A percentile compares a stretch with the other conserved stretches of the same genome.
Evolutionary conservation across 2,113 vertebrate genomes (phyloP).

Genomic region (Callaeas wilsoni): DNA sequence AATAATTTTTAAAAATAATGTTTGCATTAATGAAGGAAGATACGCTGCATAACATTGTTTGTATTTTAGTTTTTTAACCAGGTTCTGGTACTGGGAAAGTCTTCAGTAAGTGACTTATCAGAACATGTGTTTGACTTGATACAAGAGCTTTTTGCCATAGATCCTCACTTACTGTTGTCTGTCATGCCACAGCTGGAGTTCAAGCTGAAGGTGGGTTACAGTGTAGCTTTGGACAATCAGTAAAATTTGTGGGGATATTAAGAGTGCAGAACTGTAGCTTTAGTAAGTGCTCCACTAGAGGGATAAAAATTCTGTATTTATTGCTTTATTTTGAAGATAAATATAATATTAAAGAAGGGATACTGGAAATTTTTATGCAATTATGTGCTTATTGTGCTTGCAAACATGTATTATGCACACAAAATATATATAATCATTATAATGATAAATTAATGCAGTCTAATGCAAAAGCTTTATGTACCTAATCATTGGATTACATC

Average conservation of each 20-base stretch:
- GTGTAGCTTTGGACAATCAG: not conserved
- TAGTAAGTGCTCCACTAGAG: not conserved
- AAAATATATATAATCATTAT: not conserved
- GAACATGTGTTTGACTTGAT: slow-evolving; percentile 99
- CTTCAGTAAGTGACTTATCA: slow-evolving; percentile 96
- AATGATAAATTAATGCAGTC: not conserved
- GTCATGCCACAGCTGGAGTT: slow-evolving; percentile 99
- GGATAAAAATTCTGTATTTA: not conserved
- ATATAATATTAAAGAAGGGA: not conserved
- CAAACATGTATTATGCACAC: not conserved
- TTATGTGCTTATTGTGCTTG: not conserved
- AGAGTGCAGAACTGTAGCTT: not conserved
- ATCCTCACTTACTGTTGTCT: slow-evolving; percentile 92
- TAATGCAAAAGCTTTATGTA: not conserved
- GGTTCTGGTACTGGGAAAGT: slow-evolving; percentile 97
- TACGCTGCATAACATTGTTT: not conserved
- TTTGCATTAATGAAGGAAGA: not conserved
- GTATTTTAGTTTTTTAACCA: slow-evolving; percentile 95
- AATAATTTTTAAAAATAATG: not conserved
- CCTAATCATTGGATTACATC: not conserved
- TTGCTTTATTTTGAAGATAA: not conserved
- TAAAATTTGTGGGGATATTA: not conserved
- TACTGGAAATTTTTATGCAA: not conserved
- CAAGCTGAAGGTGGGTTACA: slow-evolving; percentile 88
- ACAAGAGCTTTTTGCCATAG: slow-evolving; percentile 97